These are phyloP conservation scores for Acleris cristana DNA, from an alignment of 2,888 invertebrate genomes.

Conservation along the genomic window DNA sequence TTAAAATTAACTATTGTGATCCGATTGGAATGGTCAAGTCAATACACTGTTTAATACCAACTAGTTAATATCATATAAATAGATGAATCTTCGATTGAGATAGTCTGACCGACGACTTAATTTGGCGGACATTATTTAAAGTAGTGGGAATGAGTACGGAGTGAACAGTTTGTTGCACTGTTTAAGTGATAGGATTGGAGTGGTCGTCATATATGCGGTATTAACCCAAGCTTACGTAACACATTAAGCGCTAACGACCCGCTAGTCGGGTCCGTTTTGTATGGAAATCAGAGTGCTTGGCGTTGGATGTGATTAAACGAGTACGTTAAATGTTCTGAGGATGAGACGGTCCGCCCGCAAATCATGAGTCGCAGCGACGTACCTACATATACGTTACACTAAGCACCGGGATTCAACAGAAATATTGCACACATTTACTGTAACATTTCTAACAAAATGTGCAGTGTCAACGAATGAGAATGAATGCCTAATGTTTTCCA, in stretches of 20 bases:
- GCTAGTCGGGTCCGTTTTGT: too few species aligned
- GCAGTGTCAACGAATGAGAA: constrained; percentile 59
- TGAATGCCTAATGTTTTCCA: constrained; percentile 48
- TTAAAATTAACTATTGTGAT: constrained; percentile 48
- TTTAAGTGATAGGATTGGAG: constrained; percentile 40
- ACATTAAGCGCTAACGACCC: too few species aligned
- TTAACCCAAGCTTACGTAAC: constrained; percentile 56
- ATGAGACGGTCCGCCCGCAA: constrained; percentile 51
- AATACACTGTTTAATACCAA: constrained; percentile 57
- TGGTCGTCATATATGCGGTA: constrained; percentile 40
- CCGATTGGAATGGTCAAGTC: constrained; percentile 72
- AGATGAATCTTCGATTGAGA: constrained; percentile 19
- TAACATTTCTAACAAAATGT: constrained; percentile 48
- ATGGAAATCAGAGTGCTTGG: too few species aligned
- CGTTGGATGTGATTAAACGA: constrained; percentile 37
- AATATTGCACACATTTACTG: constrained; percentile 65
- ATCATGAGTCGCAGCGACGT: constrained; percentile 40
- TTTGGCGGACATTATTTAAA: constrained; percentile 11
- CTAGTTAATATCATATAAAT: constrained; percentile 61
- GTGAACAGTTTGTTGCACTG: constrained; percentile 22
- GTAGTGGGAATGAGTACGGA: constrained; percentile 5
- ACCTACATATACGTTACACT: constrained; percentile 49
- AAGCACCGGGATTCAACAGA: constrained; percentile 68
- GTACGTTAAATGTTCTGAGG: constrained; percentile 74
- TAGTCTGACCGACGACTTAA: constrained; percentile 18